Percentiles rank a stretch among this genome's conserved stretches.
Conservation (phyloP, 35 echinoderm and acorn worm species). For the Strongylocentrotus purpuratus region DNA sequence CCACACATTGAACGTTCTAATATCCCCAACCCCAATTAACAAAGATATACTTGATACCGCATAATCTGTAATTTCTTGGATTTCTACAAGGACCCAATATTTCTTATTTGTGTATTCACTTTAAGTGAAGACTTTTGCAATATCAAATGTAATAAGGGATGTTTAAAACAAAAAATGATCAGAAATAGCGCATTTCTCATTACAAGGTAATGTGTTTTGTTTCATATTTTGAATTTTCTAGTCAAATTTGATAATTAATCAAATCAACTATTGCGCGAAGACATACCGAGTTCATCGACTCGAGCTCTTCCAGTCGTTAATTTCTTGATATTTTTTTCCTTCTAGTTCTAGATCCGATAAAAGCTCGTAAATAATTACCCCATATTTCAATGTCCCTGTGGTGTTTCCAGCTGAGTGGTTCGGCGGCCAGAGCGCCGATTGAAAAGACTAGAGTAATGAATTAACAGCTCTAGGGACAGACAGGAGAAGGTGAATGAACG, state of each 20-base stretch:
- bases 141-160: too few relatives aligned
- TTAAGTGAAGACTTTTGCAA: too few relatives aligned
- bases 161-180: too few relatives aligned
- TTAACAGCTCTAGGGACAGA: not conserved
- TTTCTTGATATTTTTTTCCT: not conserved
- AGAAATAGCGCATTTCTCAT: too few relatives aligned
- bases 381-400: not conserved
- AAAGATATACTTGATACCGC: too few relatives aligned
- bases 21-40: too few relatives aligned
- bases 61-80: too few relatives aligned
- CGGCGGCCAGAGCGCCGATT: not conserved
- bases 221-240: too few relatives aligned
- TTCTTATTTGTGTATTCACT: too few relatives aligned
- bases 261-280: not conserved
- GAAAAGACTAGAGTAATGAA: not conserved
- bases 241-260: not conserved
- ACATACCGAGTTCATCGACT: not conserved
- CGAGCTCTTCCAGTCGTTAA: not conserved
- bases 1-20: too few relatives aligned
- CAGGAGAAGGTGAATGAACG: not conserved
- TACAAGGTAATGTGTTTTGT: not conserved
- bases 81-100: too few relatives aligned
- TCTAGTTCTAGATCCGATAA: not conserved
- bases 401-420: not conserved
- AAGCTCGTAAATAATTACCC: conserved; percentile 11